A percentile compares a stretch with the other conserved stretches of the same genome.
Evolutionary conservation across 1,140 invertebrate species (phyloP).

Genomic region (Neuroterus valhalla): DNA sequence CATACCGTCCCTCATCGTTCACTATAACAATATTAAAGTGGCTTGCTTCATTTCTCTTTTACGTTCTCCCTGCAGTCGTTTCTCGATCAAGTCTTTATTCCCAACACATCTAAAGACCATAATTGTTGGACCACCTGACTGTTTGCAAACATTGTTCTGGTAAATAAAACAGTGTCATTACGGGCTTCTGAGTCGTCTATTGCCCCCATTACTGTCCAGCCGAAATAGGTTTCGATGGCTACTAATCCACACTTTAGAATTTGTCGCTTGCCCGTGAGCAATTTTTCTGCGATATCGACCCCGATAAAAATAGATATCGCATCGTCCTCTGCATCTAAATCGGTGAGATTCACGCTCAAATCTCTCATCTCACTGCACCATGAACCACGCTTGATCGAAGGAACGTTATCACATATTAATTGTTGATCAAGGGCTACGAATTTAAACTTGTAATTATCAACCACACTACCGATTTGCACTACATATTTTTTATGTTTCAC

Average conservation of each 20-base stretch:
- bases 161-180: conserved; percentile 26
- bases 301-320: conserved; percentile 32
- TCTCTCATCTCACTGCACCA: conserved; percentile 28
- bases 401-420: conserved; percentile 33
- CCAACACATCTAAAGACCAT: too few relatives aligned
- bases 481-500: conserved; percentile 28
- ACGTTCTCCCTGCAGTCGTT: neutral
- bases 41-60: conserved; percentile 43
- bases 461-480: conserved; percentile 23
- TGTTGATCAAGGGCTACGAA: conserved; percentile 28
- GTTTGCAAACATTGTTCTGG: neutral
- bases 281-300: conserved; percentile 31
- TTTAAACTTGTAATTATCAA: conserved; percentile 32
- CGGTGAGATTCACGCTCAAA: conserved; percentile 25
- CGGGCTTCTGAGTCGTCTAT: conserved; percentile 34
- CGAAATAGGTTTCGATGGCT: conserved; percentile 33
- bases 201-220: conserved; percentile 39
- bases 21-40: conserved; percentile 40
- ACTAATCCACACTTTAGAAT: conserved; percentile 33
- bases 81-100: too few relatives aligned
- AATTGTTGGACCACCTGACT: too few relatives aligned
- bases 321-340: conserved; percentile 17
- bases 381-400: conserved; percentile 10
- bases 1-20: too few relatives aligned
- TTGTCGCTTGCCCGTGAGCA: conserved; percentile 30